phyloP scores from a whole-genome alignment of 2,888 invertebrate genomes.

The Pegoplata infirma region DNA sequence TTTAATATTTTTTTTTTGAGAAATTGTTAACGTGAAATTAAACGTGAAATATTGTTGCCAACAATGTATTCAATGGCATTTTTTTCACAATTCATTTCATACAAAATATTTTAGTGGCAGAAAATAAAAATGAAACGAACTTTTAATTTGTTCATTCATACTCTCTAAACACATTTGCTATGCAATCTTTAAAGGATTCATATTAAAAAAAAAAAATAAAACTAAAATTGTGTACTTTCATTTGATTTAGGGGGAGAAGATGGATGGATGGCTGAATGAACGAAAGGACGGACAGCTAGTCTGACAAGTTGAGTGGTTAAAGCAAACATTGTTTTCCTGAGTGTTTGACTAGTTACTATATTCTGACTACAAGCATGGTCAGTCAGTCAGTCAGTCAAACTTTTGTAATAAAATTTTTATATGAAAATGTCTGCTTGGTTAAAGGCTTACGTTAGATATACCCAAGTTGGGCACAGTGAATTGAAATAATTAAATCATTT shows the following conservation, averaged over 20 bases:
- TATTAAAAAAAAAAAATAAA: too few species aligned
- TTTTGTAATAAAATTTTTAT: slow-evolving; percentile 67
- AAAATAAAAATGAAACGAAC: slow-evolving; percentile 54
- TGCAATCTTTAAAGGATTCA: background rate
- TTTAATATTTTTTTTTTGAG: too few species aligned
- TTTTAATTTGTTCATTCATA: slow-evolving; percentile 58
- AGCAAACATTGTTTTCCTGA: slow-evolving; percentile 57
- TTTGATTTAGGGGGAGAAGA: slow-evolving; percentile 30
- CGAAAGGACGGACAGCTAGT: background rate
- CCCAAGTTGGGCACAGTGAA: slow-evolving; percentile 11
- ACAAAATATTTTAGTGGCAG: slow-evolving; percentile 46
- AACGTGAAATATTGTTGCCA: slow-evolving; percentile 65
- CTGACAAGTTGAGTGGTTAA: slow-evolving; percentile 45
- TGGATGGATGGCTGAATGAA: slow-evolving; percentile 10
- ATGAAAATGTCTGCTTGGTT: slow-evolving; percentile 51
- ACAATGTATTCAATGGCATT: slow-evolving; percentile 59
- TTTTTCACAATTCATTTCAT: slow-evolving; percentile 49
- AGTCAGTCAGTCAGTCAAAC: slow-evolving; percentile 67
- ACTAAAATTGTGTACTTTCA: slow-evolving; percentile 16
- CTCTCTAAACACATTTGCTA: background rate
- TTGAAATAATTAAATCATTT: slow-evolving; percentile 8
- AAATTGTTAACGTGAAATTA: slow-evolving; percentile 66
- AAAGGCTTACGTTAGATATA: slow-evolving; percentile 41
- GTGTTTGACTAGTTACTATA: slow-evolving; percentile 52
- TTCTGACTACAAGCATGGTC: slow-evolving; percentile 54